Evolutionary conservation across 2,888 invertebrate genomes (phyloP).

Genomic region (Agapostemon virescens): DNA sequence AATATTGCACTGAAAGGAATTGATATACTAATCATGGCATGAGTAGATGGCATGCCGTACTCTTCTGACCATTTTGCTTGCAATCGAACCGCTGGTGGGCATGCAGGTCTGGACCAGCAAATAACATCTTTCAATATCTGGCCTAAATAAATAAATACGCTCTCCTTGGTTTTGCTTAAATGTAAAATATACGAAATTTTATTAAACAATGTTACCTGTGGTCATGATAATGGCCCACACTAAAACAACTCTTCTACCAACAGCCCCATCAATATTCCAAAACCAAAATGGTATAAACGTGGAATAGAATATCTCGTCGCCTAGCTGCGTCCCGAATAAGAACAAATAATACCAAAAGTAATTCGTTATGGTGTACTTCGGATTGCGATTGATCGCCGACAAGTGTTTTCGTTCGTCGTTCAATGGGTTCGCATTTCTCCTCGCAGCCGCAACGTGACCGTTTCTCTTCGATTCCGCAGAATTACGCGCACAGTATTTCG

Average conservation of each 20-base stretch:
- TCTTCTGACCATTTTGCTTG: conserved; percentile 95
- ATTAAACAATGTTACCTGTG: conserved; percentile 83
- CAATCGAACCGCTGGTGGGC: conserved; percentile 90
- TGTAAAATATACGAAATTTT: conserved; percentile 15
- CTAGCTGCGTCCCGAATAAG: conserved; percentile 91
- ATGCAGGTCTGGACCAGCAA: conserved; percentile 91
- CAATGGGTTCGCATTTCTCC: conserved; percentile 52
- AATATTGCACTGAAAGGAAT: conserved; percentile 92
- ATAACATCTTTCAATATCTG: conserved; percentile 95
- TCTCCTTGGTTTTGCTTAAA: background rate
- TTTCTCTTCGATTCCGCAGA: conserved; percentile 48
- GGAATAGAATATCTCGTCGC: conserved; percentile 95
- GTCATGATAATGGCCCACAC: conserved; percentile 93
- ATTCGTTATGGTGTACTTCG: conserved; percentile 84
- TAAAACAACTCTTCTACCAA: conserved; percentile 90
- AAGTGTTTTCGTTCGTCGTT: conserved; percentile 24
- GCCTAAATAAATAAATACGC: conserved; percentile 82
- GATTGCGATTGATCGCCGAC: conserved; percentile 72
- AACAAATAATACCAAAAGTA: conserved; percentile 93
- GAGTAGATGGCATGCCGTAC: conserved; percentile 97
- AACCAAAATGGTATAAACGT: conserved; percentile 96
- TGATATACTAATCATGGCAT: conserved; percentile 94
- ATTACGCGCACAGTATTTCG: background rate
- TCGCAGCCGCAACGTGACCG: conserved; percentile 40
- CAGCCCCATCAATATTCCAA: conserved; percentile 95